These are phyloP conservation scores for Phenganax marumi DNA, from an alignment of 92 coral and sea anemone genomes.

Conservation along the genomic window DNA sequence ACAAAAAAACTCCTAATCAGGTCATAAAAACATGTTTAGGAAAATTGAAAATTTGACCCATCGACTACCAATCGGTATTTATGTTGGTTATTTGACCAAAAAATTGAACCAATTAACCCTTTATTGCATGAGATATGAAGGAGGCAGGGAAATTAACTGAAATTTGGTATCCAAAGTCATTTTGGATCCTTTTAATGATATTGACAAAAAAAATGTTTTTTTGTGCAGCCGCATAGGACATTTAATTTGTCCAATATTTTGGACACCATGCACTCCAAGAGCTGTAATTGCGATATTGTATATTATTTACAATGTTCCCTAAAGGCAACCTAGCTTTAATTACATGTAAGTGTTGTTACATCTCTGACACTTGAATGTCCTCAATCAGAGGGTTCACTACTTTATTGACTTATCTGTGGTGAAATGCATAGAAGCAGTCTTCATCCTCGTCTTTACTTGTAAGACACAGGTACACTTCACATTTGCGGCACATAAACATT, in stretches of 20 bases:
- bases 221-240: background rate
- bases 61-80: too few species aligned
- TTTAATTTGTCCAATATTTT: constrained; percentile 13
- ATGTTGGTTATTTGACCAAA: too few species aligned
- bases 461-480: constrained; percentile 11
- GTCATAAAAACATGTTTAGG: too few species aligned
- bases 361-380: background rate
- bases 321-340: background rate
- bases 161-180: background rate
- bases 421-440: constrained; percentile 19
- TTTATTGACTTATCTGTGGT: background rate
- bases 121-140: constrained; percentile 16
- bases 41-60: too few species aligned
- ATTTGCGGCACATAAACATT: constrained; percentile 22
- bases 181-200: background rate
- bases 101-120: background rate
- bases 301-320: too few species aligned
- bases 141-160: background rate
- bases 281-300: background rate
- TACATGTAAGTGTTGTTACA: background rate
- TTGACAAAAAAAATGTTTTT: too few species aligned
- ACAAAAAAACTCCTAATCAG: too few species aligned
- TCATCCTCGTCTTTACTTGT: constrained; percentile 8
- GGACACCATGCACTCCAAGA: background rate
- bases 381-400: background rate